Percentiles rank a stretch among this genome's conserved stretches.
These are phyloP conservation scores for Cebus imitator DNA, from an alignment of 2,113 vertebrate species.

Conservation along the genomic window DNA sequence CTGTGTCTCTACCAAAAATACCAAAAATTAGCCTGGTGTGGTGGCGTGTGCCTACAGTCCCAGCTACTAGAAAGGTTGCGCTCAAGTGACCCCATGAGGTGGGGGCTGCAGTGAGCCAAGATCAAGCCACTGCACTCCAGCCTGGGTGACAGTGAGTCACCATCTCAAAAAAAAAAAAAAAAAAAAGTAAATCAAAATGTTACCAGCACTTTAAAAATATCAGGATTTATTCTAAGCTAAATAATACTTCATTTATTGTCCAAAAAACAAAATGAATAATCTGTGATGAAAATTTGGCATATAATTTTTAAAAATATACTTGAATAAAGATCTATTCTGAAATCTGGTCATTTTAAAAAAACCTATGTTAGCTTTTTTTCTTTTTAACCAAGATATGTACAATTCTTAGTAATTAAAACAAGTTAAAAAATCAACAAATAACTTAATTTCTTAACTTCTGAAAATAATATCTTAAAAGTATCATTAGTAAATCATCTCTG, in stretches of 20 bases:
- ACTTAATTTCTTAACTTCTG: background rate
- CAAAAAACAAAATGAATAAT: background rate
- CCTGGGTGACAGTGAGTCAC: too few relatives aligned
- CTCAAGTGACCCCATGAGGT: too few relatives aligned
- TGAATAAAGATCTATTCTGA: background rate
- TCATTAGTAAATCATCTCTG: background rate
- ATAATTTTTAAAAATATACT: background rate
- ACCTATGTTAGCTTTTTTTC: background rate
- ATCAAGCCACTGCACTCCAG: too few relatives aligned
- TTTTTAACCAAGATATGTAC: background rate
- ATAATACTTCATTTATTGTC: conserved; percentile 6
- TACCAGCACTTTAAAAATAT: conserved; percentile 18
- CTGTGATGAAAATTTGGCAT: background rate
- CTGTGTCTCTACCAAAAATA: too few relatives aligned
- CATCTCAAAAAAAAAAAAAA: too few relatives aligned
- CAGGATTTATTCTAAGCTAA: conserved; percentile 10
- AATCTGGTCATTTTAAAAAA: background rate
- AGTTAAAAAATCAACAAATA: background rate
- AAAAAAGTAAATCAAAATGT: conserved; percentile 23
- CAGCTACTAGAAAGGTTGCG: too few relatives aligned
- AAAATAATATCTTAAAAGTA: conserved; percentile 17
- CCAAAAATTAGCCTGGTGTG: too few relatives aligned
- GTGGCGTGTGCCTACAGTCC: too few relatives aligned
- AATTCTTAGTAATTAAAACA: conserved; percentile 35
- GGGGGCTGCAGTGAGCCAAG: too few relatives aligned